A percentile compares a stretch with the other conserved stretches of the same genome.
These are phyloP conservation scores for Pseudotriccus pelzelni DNA, from an alignment of 2,797 vertebrate genomes.

Conservation along the genomic window DNA sequence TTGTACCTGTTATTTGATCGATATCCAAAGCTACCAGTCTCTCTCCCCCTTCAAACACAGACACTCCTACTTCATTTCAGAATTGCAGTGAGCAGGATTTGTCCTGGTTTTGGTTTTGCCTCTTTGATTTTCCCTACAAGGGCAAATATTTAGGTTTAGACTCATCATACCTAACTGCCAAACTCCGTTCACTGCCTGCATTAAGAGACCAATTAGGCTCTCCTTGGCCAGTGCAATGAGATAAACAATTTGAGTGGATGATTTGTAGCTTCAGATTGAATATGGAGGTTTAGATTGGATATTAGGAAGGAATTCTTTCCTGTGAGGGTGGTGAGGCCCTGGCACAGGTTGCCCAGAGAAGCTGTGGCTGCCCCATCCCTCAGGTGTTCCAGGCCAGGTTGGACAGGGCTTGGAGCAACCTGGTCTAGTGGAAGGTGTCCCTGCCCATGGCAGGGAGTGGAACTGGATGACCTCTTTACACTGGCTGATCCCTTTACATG, in stretches of 20 bases:
- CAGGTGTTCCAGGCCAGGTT: background rate
- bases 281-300: background rate
- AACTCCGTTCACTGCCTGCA: background rate
- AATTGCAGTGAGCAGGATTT: background rate
- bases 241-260: accelerated
- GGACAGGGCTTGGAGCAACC: background rate
- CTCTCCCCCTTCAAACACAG: background rate
- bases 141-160: background rate
- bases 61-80: background rate
- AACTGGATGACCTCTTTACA: background rate
- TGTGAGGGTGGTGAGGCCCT: background rate
- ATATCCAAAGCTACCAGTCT: background rate
- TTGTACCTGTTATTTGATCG: background rate
- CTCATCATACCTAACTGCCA: background rate
- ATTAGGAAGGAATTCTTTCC: background rate
- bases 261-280: background rate
- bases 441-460: background rate
- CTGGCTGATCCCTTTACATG: background rate
- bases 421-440: background rate
- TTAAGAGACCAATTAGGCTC: background rate
- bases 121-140: background rate
- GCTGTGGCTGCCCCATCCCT: background rate
- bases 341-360: background rate
- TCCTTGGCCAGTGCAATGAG: background rate
- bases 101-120: background rate